Base-by-base conservation (phyloP, 2,797 vertebrate genomes). In the Pangasius macronema region DNA sequence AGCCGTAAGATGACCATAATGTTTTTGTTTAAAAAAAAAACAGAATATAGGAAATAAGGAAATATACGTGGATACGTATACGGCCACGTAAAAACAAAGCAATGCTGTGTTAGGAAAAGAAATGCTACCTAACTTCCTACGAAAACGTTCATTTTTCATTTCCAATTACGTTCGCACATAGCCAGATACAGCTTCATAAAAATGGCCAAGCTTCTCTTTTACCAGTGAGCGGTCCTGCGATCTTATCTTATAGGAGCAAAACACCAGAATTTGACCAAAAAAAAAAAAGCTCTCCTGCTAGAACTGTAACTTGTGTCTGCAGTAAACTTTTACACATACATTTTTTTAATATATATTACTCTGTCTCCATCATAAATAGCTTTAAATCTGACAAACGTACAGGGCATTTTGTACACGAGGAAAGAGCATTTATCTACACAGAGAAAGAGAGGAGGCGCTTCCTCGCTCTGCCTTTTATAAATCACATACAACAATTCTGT, bases 361-460 rank as follows among this genome's bases (percentile, higher is more conserved):
- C 93, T 95, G 93, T 93, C 93, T 94, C 93, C 94, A 93, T 93
- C 92, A 95, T 96, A 96, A 96, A 96, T 96, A 96, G 94, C 93
- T 96, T 94, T 96, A 94, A 90, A 93, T 94, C 85, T 89, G 85
- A 89, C 87, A 81, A 87, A 89, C 72, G 77, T 88, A 86, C 87
- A 87, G 81, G 55, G 81, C 79, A 85, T 86, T 83, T 79, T 86
- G 87, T 88, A 91, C 87, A 88, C 53, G 81, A 30, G 90, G 85
- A 83, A 89, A 87, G 57, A 88, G 87, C 82, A 82, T 85, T 85
- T 89, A 89, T 90, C 90, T 89, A 90, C 90, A 90, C 61, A 27
- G 53, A 88, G 85, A 77, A 84, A 83, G 85, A 88, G 68, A 85
- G 55, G 68, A 86, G 61, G 68, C 13, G 46, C 73, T 59, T 24